Percentiles rank a stretch among this genome's conserved stretches.
These are phyloP conservation scores for Stomatorhinus walkeri DNA, from an alignment of 2,797 vertebrate species.

Conservation along the genomic window DNA sequence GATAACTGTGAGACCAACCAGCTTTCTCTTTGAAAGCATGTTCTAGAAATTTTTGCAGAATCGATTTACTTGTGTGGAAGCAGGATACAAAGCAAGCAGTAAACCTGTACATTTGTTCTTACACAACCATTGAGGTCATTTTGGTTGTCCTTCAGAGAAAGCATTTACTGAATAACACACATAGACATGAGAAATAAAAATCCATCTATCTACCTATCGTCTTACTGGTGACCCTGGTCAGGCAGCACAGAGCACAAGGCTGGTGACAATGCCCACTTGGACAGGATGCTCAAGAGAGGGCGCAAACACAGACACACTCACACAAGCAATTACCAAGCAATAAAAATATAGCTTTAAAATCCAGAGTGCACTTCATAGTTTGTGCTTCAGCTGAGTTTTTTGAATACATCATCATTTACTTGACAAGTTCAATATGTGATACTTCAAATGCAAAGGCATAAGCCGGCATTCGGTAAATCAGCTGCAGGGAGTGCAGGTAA, in stretches of 20 bases:
- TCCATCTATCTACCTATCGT: background rate
- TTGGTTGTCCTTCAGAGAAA: background rate
- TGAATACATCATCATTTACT: background rate
- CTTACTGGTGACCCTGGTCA: background rate
- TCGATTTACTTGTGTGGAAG: conserved; percentile 21
- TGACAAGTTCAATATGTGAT: background rate
- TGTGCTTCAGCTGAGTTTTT: background rate
- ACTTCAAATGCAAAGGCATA: background rate
- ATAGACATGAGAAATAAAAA: background rate
- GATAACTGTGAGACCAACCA: conserved; percentile 14
- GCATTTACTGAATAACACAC: background rate
- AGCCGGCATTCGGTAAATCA: background rate
- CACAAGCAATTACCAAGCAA: background rate
- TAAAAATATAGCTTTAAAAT: background rate
- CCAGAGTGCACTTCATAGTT: background rate
- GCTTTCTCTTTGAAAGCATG: conserved; percentile 5
- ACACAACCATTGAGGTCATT: background rate
- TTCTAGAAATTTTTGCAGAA: conserved; percentile 7
- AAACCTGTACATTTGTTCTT: background rate
- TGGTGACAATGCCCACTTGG: background rate
- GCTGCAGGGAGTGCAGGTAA: background rate
- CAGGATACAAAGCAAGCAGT: conserved; percentile 7
- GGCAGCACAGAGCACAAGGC: background rate
- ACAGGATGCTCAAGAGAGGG: background rate
- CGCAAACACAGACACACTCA: background rate